Percentiles rank a stretch among this genome's conserved stretches.
phyloP scores from a whole-genome alignment of 2,888 invertebrate species.

The Lasioglossum oenotherae region DNA sequence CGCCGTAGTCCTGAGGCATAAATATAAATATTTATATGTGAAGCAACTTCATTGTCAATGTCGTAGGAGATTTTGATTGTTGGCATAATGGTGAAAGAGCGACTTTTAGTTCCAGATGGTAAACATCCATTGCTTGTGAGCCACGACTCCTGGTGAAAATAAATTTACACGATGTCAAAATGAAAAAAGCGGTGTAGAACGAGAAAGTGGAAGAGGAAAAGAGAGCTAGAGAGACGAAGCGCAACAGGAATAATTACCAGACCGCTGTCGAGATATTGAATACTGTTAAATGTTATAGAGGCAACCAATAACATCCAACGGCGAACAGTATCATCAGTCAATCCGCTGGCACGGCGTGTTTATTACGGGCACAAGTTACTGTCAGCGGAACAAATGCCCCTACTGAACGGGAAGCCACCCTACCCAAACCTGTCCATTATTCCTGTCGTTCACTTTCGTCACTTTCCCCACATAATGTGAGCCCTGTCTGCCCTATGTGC shows the following conservation, averaged over 20 bases:
- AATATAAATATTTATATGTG: no score
- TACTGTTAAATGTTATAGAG: conserved; percentile 58
- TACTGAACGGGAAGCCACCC: conserved; percentile 65
- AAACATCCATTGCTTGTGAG: neutral
- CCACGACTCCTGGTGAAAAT: neutral
- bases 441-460: conserved; percentile 73
- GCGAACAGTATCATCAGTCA: conserved; percentile 73
- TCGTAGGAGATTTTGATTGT: no score
- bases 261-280: conserved; percentile 45
- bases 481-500: conserved; percentile 22
- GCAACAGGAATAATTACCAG: conserved; percentile 58
- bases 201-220: neutral
- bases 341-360: conserved; percentile 71
- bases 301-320: conserved; percentile 70
- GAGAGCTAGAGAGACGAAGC: neutral
- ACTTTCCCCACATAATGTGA: conserved; percentile 42
- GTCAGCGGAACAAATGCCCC: conserved; percentile 71
- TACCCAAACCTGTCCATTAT: conserved; percentile 69
- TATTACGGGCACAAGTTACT: conserved; percentile 70
- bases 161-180: conserved; percentile 14
- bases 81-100: no score
- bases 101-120: neutral
- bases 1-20: no score
- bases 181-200: neutral
- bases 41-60: no score